phyloP scores from a whole-genome alignment of 2,888 invertebrate species.

The Ennomos erosarius region DNA sequence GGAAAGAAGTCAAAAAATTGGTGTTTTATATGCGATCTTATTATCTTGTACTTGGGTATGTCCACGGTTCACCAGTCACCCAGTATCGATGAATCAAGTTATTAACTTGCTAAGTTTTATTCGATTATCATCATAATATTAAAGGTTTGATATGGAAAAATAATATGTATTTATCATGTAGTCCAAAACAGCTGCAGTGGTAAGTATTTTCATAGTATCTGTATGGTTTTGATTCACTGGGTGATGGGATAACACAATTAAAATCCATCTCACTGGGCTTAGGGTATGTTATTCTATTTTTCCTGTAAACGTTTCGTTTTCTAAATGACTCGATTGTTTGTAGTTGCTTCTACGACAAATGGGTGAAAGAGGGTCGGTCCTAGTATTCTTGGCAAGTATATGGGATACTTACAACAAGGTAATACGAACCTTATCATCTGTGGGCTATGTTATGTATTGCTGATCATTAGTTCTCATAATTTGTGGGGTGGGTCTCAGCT shows the following conservation, averaged over 20 bases:
- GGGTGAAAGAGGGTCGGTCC: constrained; percentile 82
- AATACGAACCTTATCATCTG: constrained; percentile 50
- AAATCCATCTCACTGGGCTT: constrained; percentile 23
- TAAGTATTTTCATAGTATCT: constrained; percentile 1
- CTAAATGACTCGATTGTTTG: constrained; percentile 58
- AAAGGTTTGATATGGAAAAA: no score
- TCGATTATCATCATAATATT: no score
- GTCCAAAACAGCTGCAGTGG: no score
- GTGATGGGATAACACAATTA: constrained; percentile 13
- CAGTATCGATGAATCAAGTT: no score
- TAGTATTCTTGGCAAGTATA: constrained; percentile 77
- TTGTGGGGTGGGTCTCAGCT: constrained; percentile 25
- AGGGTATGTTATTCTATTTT: constrained; percentile 16
- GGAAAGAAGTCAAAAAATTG: no score
- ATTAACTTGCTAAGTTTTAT: no score
- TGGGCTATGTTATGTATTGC: constrained; percentile 35
- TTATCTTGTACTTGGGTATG: no score
- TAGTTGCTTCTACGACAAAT: constrained; percentile 79
- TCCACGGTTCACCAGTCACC: no score
- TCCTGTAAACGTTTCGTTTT: constrained; percentile 29
- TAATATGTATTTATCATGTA: no score
- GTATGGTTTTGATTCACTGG: constrained; percentile 4
- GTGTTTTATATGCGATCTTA: no score
- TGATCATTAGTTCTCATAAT: constrained; percentile 54
- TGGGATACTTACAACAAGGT: constrained; percentile 73